Base-by-base conservation (phyloP, 2,113 vertebrate species). In the Callipepla californica region DNA sequence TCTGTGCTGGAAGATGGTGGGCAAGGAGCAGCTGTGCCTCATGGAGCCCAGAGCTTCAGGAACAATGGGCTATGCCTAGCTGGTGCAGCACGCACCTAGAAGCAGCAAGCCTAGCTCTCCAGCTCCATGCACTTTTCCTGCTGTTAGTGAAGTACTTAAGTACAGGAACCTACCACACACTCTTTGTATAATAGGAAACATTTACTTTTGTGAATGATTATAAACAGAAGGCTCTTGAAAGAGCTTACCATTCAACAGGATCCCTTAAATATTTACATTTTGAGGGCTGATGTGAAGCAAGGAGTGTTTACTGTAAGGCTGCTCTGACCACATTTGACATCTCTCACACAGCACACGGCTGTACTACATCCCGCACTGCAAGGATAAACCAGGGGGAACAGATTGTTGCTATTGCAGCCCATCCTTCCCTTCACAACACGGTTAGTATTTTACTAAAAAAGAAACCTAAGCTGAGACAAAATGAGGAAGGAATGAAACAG, bases 151-250 rank as follows among this genome's bases (percentile, higher is more conserved):
- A 87, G 67, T 55, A 66, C 82, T 88, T 58, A 87, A 87, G 73
- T 74, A 91, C 74, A 90, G 63, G 34, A 92, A 94, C 78, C 84
- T 80, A 93, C 87, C 82, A 77, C 78, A 63, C 2, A 5, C 65
- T 53, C 38, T 28, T 53, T 67, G 62, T 51, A 15, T 53, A 91
- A 89, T 4, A 90, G 86, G 85, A 96, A 97, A 93, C 89, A 87
- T 74, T 91, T 72, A 77, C 81, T 97, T 95, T 78, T 74, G 66
- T 80, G 73, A 96, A 83, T 67, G 25, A 96, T 92, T 93, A 92
- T 82, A 96, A 95, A 97, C 96, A 96, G 94, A 91, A 96, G 81
- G 42, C 55, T 91, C 91, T 96, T 94, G 80, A 95, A 96, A 97
- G 55, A 93, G 82, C 65, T 96, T 79, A 58, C 58, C 92, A 40